A percentile compares a stretch with the other conserved stretches of the same genome.
These are phyloP conservation scores for Nanorana parkeri DNA, from an alignment of 2,113 vertebrate genomes.

Conservation along the genomic window DNA sequence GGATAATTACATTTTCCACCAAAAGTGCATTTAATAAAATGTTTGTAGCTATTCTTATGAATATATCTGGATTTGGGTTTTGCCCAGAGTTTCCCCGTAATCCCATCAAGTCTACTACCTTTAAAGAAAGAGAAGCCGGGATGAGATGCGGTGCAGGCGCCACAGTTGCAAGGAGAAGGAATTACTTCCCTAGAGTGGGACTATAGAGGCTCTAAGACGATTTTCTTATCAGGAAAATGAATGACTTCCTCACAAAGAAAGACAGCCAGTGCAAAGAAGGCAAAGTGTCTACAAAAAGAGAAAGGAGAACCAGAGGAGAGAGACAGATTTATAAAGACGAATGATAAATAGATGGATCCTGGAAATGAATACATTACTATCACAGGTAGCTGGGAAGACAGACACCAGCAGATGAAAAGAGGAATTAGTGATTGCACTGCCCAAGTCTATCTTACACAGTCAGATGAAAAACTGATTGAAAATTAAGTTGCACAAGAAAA, in stretches of 20 bases:
- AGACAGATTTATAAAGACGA: conserved; percentile 45
- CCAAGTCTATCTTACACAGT: conserved; percentile 61
- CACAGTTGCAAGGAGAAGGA: conserved; percentile 6
- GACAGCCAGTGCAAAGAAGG: conserved; percentile 26
- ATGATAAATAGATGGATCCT: conserved; percentile 45
- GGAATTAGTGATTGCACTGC: conserved; percentile 59
- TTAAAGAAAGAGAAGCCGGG: background rate
- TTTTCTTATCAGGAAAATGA: conserved; percentile 53
- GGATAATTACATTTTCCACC: no score
- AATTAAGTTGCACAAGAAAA: conserved; percentile 50
- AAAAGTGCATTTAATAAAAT: no score
- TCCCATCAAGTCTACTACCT: background rate
- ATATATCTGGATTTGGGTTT: no score
- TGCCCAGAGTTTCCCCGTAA: no score
- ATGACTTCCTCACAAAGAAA: conserved; percentile 53
- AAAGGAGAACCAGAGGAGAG: background rate
- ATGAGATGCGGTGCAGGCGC: background rate
- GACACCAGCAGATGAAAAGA: conserved; percentile 58
- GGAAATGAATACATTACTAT: conserved; percentile 51
- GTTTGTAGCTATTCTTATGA: no score
- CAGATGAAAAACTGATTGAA: conserved; percentile 54
- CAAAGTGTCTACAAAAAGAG: background rate
- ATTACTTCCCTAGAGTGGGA: conserved; percentile 32
- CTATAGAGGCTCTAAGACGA: conserved; percentile 29
- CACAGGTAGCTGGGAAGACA: conserved; percentile 37